Percentiles rank a stretch among this genome's conserved stretches.
These are phyloP conservation scores for Tetragnatha versicolor DNA, from an alignment of 1,140 invertebrate species.

Conservation along the genomic window DNA sequence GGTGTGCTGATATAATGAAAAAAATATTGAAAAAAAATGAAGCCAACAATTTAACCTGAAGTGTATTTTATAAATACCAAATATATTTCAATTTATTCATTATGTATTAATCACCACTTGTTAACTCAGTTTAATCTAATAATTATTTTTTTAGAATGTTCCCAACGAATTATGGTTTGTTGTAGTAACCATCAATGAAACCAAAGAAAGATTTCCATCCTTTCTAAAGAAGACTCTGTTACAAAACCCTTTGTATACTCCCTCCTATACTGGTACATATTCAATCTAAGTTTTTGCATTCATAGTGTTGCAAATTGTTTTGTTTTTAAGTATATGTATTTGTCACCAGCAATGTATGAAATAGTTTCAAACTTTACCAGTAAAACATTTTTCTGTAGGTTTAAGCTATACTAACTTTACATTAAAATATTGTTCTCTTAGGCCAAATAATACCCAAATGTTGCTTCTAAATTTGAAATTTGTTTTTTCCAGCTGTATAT, in stretches of 20 bases:
- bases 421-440: neutral
- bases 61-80: neutral
- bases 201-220: conserved; percentile 61
- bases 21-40: conserved; percentile 2
- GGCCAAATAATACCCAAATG: neutral
- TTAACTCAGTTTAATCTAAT: neutral
- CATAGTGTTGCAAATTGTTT: neutral
- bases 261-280: conserved; percentile 26
- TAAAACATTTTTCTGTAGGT: neutral
- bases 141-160: conserved; percentile 61
- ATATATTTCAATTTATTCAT: neutral
- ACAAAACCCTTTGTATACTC: conserved; percentile 15
- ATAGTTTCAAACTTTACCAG: neutral
- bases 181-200: conserved; percentile 62
- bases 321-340: neutral
- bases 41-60: neutral
- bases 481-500: neutral
- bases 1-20: neutral
- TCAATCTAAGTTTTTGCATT: neutral
- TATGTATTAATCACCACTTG: neutral
- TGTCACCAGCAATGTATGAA: too few relatives aligned
- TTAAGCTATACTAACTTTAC: neutral
- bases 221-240: conserved; percentile 60
- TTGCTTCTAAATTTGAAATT: neutral
- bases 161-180: conserved; percentile 64